A percentile compares a stretch with the other conserved stretches of the same genome.
Evolutionary conservation across 2,797 vertebrate genomes (phyloP).

Genomic region (Bradypus variegatus): DNA sequence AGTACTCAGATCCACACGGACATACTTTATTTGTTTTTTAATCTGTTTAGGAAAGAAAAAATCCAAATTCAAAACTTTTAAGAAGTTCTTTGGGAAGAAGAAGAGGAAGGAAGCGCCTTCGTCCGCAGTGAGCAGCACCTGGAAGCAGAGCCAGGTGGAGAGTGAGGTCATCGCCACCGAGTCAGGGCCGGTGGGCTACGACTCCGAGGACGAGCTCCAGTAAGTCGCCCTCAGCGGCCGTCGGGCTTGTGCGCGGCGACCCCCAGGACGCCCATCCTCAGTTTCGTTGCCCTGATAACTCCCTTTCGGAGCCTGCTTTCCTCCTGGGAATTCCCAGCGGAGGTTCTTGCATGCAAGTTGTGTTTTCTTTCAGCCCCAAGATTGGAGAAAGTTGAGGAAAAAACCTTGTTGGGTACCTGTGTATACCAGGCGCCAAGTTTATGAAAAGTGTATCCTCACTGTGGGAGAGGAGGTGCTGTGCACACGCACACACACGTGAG

Average conservation of each 20-base stretch:
- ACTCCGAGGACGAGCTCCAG: conserved; percentile 84
- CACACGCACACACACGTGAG: no score
- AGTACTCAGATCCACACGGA: not conserved
- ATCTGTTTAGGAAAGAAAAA: conserved; percentile 82
- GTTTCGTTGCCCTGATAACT: no score
- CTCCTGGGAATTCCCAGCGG: not conserved
- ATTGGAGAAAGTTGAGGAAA: not conserved
- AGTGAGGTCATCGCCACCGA: conserved; percentile 77
- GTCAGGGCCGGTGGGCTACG: conserved; percentile 63
- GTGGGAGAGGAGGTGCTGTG: not conserved
- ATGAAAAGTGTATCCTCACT: not conserved
- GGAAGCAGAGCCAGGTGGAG: conserved; percentile 83
- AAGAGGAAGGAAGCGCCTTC: conserved; percentile 75
- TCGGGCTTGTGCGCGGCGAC: not conserved
- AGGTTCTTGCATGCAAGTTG: not conserved
- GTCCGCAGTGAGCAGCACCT: conserved; percentile 60
- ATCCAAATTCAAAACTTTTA: conserved; percentile 85
- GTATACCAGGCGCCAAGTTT: not conserved
- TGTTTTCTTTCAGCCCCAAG: not conserved
- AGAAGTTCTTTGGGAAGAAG: conserved; percentile 83
- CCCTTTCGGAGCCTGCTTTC: not conserved
- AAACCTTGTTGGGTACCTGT: not conserved
- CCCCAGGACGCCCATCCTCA: accelerated
- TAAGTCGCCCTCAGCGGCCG: conserved; percentile 64
- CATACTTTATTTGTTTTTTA: not conserved